Conservation (phyloP, 2,113 vertebrate species). For the Salminus brasiliensis region DNA sequence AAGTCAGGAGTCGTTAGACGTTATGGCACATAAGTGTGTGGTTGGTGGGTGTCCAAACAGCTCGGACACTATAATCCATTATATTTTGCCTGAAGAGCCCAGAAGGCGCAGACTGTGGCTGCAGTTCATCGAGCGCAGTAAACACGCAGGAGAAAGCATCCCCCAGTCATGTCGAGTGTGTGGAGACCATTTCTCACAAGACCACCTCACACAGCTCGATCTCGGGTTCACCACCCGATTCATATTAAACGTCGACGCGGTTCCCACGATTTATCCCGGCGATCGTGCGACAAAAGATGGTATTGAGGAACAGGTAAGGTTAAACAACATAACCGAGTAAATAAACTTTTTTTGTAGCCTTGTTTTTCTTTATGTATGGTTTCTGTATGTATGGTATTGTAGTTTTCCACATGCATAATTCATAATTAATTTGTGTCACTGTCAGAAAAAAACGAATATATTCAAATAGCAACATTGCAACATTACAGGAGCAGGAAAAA, state of each 20-base stretch:
- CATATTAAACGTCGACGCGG: constrained; percentile 47
- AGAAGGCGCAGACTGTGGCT: constrained; percentile 39
- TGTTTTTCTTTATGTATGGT: too few relatives aligned
- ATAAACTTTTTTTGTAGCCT: too few relatives aligned
- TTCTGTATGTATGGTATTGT: too few relatives aligned
- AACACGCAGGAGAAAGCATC: not conserved
- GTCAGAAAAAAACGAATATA: too few relatives aligned
- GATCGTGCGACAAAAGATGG: not conserved
- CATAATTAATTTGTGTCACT: too few relatives aligned
- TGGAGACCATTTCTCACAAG: constrained; percentile 43
- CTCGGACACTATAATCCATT: constrained; percentile 49
- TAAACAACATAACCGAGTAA: too few relatives aligned
- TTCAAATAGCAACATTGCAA: too few relatives aligned
- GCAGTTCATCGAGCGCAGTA: constrained; percentile 15
- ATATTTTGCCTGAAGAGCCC: constrained; percentile 43
- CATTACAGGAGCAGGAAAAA: too few relatives aligned
- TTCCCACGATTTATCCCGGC: constrained; percentile 23
- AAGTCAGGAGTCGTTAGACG: not conserved
- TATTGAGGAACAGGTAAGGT: not conserved
- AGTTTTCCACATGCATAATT: too few relatives aligned
- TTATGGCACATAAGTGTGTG: constrained; percentile 42
- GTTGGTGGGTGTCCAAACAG: constrained; percentile 44
- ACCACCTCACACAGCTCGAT: constrained; percentile 27
- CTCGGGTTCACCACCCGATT: constrained; percentile 36
- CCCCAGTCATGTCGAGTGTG: constrained; percentile 19